These are phyloP conservation scores for Sinella curviseta DNA, from an alignment of 1,140 invertebrate genomes.

Conservation along the genomic window DNA sequence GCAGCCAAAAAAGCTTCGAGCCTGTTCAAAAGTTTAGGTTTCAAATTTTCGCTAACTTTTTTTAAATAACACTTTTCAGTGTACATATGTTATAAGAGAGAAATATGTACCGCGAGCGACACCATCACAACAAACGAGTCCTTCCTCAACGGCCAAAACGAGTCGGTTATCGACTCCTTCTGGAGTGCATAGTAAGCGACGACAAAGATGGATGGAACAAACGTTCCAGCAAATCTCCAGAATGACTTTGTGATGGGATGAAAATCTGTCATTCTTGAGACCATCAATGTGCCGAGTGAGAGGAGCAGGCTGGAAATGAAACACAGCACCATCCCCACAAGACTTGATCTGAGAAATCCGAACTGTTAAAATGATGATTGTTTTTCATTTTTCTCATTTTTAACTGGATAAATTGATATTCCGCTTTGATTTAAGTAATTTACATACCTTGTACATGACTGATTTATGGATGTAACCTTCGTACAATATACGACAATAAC, in stretches of 20 bases:
- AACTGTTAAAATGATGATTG: background rate
- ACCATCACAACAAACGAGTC: conserved; percentile 31
- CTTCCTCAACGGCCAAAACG: conserved; percentile 41
- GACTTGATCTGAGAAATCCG: conserved; percentile 1
- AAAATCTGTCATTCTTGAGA: conserved; percentile 42
- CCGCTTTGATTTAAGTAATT: too few species aligned
- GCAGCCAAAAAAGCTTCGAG: conserved; percentile 46
- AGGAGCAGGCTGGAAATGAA: conserved; percentile 41
- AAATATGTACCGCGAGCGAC: conserved; percentile 39
- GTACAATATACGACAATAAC: too few species aligned
- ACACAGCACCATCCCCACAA: conserved; percentile 43
- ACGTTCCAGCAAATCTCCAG: conserved; percentile 38
- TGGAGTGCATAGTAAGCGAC: conserved; percentile 36
- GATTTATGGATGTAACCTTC: too few species aligned
- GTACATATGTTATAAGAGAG: background rate
- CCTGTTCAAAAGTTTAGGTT: conserved; percentile 25
- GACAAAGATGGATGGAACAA: conserved; percentile 39
- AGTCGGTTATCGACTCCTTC: conserved; percentile 33
- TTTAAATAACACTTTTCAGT: too few species aligned
- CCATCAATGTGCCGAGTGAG: conserved; percentile 45
- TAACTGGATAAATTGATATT: background rate
- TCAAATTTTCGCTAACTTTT: background rate
- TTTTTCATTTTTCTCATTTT: background rate
- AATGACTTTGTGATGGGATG: conserved; percentile 49
- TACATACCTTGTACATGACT: too few species aligned